Evolutionary conservation across 2,797 vertebrate genomes (phyloP), one percentile per base, ranked within the genome.

Genomic region (Acanthurus lineatus): DNA sequence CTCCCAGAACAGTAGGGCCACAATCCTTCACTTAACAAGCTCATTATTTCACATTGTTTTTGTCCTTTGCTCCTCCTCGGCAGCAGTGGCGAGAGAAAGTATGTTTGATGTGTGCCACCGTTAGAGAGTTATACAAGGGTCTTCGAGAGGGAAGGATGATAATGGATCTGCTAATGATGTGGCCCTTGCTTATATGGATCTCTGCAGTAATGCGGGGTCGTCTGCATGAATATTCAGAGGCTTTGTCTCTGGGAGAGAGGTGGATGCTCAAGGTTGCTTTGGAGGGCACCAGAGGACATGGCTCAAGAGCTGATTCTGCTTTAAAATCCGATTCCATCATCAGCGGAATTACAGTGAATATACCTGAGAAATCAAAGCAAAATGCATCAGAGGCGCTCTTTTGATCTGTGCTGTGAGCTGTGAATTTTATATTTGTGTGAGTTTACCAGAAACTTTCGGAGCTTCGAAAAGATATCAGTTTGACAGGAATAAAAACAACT

Each of bases 31-130:
- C 88, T 89, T 93, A 93, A 93, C 88, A 91, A 93, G 92, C 92
- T 94, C 92, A 92, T 94, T 92, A 94, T 92, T 92, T 88, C 86
- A 77, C 86, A 86, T 84, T 87, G 87, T 92, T 92, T 91, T 90
- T 73, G 89, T 90, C 86, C 87, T 87, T 75, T 87, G 85, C 86
- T 86, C 89, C 86, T 90, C 82, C 86, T 86, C 53, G 0, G 68
- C 60, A 16, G 81, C 49, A 16, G 81, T 73, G 84, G 79, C 75
- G 62, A 66, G 53, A 61, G 69, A 47, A 87, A 82, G 73, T 44
- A 62, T 66, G 86, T 92, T 91, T 93, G 89, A 93, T 93, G 90
- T 90, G 86, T 76, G 68, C 82, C 76, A 83, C 71, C 73, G 76
- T 85, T 72, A 79, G 79, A 89, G 77, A 87, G 75, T 64, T 64